Base-by-base conservation (phyloP, 2,797 vertebrate genomes). In the Rallus crepitans region DNA sequence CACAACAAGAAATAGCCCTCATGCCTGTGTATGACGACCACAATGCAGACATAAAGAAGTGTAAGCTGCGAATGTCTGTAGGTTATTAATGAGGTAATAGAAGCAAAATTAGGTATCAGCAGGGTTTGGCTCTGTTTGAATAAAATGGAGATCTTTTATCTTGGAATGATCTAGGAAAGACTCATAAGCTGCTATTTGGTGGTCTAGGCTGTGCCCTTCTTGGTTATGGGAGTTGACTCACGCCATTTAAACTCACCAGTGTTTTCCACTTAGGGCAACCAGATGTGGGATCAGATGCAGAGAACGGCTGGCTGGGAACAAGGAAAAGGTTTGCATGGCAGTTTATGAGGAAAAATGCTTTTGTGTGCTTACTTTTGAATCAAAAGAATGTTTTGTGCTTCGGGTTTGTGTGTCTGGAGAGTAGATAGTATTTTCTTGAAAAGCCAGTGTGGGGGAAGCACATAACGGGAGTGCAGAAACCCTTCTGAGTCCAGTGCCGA, bases 31-130 rank as follows among this genome's bases (percentile, higher is more conserved):
- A 63, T 45, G 87, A 89, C 12, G 30, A 93, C 71, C 86, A 94
- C 88, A 92, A 87, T 23, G 79, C 83, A 89, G 90, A 76, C 92
- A 59, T 93, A 94, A 85, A 93, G 88, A 96, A 86, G 88, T 96
- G 94, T 87, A 89, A 93, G 92, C 82, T 94, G 95, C 12, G 33
- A 91, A 87, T 1, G 88, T 92, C 96, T 93, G 78, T 53, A 84
- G 90, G 94, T 94, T 97, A 96, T 95, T 96, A 94, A 94, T 95
- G 94, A 96, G 92, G 94, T 95, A 96, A 96, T 81, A 96, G 95
- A 82, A 93, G 90, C 71, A 72, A 96, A 96, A 95, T 94, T 97
- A 94, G 92, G 81, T 95, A 96, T 95, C 92, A 93, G 90, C 75
- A 75, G 94, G 90, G 75, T 93, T 96, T 95, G 96, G 93, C 96